Percentiles rank a stretch among this genome's conserved stretches.
phyloP scores from a whole-genome alignment of 2,113 vertebrate species.

The Megalops atlanticus region DNA sequence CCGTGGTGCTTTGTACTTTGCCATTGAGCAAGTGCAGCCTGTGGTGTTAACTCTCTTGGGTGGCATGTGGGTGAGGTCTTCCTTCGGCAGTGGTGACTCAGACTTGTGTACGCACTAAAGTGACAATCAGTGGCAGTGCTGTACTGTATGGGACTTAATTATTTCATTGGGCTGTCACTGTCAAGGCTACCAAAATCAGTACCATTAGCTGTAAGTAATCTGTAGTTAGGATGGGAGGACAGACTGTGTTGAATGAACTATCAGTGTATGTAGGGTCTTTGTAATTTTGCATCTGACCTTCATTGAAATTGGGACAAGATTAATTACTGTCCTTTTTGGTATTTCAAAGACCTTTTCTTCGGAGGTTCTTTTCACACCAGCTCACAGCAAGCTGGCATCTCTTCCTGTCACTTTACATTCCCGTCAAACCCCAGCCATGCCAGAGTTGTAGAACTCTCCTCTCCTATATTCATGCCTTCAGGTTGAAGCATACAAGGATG shows the following conservation, averaged over 20 bases:
- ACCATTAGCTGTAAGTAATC: no score
- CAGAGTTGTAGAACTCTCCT: not conserved
- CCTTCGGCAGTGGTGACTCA: constrained; percentile 9
- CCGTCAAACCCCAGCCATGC: not conserved
- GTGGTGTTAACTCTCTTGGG: constrained; percentile 7
- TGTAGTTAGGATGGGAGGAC: not conserved
- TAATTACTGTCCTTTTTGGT: not conserved
- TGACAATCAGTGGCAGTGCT: not conserved
- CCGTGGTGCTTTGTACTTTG: not conserved
- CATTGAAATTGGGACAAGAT: not conserved
- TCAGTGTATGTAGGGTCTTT: not conserved
- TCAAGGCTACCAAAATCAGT: no score
- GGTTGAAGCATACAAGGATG: no score
- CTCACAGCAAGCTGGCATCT: not conserved
- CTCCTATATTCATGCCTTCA: no score
- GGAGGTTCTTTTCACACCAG: not conserved
- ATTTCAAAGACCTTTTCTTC: not conserved
- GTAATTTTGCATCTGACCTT: not conserved
- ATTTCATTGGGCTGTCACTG: no score
- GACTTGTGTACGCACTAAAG: constrained; percentile 7
- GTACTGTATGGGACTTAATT: not conserved
- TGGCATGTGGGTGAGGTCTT: not conserved
- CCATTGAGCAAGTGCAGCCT: not conserved
- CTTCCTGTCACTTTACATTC: not conserved
- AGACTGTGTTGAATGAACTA: not conserved